phyloP scores from a whole-genome alignment of 2,888 invertebrate genomes.

The Noctua fimbriata region DNA sequence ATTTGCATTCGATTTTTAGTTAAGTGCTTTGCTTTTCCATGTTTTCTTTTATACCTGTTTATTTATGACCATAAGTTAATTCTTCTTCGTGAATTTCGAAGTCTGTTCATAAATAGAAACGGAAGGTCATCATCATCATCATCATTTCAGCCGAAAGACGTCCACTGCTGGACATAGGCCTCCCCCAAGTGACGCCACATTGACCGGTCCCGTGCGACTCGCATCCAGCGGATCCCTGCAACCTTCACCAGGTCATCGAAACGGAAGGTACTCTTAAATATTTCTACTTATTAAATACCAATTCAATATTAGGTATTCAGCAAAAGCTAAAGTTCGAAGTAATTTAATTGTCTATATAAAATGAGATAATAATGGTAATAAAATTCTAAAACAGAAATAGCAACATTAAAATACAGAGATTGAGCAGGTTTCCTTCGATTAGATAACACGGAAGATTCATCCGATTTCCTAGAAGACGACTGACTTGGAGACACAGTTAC shows the following conservation, averaged over 20 bases:
- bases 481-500: constrained; percentile 1
- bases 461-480: constrained; percentile 8
- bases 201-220: no score
- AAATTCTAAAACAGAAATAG: constrained; percentile 25
- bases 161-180: no score
- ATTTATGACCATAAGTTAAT: neutral
- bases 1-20: neutral
- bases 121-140: no score
- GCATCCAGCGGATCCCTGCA: no score
- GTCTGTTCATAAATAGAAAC: no score
- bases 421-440: constrained; percentile 48
- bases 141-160: no score
- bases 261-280: neutral
- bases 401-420: constrained; percentile 39
- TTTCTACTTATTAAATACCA: neutral
- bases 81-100: neutral
- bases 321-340: neutral
- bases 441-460: constrained; percentile 44
- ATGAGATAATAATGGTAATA: neutral
- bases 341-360: constrained; percentile 22
- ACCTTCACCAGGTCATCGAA: no score
- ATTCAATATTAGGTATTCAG: neutral
- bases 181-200: no score
- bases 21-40: neutral
- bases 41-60: neutral